A percentile compares a stretch with the other conserved stretches of the same genome.
Conservation (phyloP, 2,888 invertebrate species). For the Latrodectus elegans region DNA sequence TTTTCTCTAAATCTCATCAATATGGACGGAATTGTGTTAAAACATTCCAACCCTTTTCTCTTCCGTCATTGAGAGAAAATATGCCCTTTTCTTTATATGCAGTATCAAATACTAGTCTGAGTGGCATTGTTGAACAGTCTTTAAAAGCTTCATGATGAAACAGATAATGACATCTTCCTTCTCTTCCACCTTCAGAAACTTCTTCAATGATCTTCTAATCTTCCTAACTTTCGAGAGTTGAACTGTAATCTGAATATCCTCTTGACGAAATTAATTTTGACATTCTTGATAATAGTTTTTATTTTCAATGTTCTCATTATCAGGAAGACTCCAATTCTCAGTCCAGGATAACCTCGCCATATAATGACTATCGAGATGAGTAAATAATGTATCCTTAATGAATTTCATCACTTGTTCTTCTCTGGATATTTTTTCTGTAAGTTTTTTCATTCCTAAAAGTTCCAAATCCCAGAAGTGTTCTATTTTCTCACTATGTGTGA, state of each 20-base stretch:
- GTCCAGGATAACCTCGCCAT: background rate
- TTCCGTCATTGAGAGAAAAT: slow-evolving; percentile 14
- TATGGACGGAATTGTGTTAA: slow-evolving; percentile 9
- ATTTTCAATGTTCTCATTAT: background rate
- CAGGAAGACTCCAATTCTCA: background rate
- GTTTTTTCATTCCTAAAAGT: background rate
- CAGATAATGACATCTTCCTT: background rate
- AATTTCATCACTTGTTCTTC: background rate
- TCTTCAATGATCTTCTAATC: background rate
- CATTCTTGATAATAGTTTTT: background rate
- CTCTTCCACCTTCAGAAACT: background rate
- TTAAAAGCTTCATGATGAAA: background rate
- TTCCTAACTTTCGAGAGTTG: background rate
- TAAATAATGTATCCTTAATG: background rate
- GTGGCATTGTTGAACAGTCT: background rate
- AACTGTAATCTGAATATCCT: background rate
- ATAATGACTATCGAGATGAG: background rate
- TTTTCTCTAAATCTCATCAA: background rate
- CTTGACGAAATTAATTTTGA: background rate
- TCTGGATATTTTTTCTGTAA: background rate
- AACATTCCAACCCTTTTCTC: background rate
- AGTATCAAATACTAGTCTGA: background rate
- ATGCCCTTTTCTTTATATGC: slow-evolving; percentile 11
- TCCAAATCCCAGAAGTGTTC: background rate
- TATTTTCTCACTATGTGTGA: background rate